Evolutionary conservation across 2,888 invertebrate species (phyloP).

Genomic region (Coecobrya sp.): DNA sequence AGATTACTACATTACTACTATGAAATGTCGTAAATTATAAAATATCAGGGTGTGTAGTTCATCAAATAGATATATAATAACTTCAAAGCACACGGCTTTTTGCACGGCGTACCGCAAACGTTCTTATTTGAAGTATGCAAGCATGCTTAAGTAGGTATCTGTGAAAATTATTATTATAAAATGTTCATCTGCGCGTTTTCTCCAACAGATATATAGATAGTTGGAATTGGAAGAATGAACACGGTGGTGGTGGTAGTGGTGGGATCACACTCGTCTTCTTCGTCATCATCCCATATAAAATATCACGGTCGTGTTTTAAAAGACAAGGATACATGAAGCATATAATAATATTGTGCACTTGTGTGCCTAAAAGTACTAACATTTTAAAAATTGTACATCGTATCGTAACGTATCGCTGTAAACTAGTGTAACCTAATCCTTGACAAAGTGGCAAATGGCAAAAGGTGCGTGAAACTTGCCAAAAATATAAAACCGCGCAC

Average conservation of each 20-base stretch:
- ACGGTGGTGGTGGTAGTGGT: too few relatives aligned
- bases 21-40: constrained; percentile 36
- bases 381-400: not conserved
- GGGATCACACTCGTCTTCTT: not conserved
- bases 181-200: not conserved
- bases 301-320: constrained; percentile 35
- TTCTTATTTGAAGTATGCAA: not conserved
- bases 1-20: constrained; percentile 5
- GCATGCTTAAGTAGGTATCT: not conserved
- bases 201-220: not conserved
- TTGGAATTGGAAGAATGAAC: constrained; percentile 10
- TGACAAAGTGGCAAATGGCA: constrained; percentile 56
- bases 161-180: not conserved
- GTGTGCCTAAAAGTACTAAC: not conserved
- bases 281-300: constrained; percentile 27
- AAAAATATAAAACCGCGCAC: constrained; percentile 2
- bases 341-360: not conserved
- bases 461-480: constrained; percentile 66
- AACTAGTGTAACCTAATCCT: constrained; percentile 52
- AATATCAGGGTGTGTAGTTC: constrained; percentile 41
- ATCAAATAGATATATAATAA: constrained; percentile 27
- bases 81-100: not conserved
- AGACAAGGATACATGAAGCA: constrained; percentile 10
- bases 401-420: not conserved
- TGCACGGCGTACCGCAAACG: not conserved